A percentile compares a stretch with the other conserved stretches of the same genome.
Evolutionary conservation across 64 coral and sea anemone genomes (phyloP).

Genomic region (Montipora foliosa): DNA sequence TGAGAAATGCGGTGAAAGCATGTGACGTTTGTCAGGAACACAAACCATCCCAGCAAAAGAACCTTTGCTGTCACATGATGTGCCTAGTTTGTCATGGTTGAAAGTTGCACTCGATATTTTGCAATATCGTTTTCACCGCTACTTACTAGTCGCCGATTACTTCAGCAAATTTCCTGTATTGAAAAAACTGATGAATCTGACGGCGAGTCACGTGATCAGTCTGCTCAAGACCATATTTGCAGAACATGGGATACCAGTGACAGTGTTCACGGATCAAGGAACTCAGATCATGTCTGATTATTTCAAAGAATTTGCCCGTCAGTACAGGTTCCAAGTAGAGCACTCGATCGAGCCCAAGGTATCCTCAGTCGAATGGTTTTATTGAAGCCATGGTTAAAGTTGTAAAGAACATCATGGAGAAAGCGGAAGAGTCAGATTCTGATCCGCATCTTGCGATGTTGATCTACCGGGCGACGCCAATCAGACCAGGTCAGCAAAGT

Average conservation of each 20-base stretch:
- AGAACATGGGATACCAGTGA: neutral
- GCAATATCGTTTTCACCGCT: neutral
- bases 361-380: too few relatives aligned
- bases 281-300: too few relatives aligned
- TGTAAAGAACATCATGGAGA: too few relatives aligned
- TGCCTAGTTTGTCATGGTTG: neutral
- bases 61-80: neutral
- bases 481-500: too few relatives aligned
- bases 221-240: neutral
- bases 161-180: neutral
- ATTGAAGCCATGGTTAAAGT: too few relatives aligned
- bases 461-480: too few relatives aligned
- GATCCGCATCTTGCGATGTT: too few relatives aligned
- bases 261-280: too few relatives aligned
- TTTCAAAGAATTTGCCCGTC: too few relatives aligned
- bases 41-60: conserved; percentile 16
- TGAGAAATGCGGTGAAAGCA: neutral
- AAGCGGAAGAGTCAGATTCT: too few relatives aligned
- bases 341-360: too few relatives aligned
- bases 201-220: neutral
- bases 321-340: too few relatives aligned
- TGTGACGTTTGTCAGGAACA: conserved; percentile 18
- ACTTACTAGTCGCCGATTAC: neutral
- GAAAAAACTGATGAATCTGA: conserved; percentile 3
- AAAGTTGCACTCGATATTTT: neutral